These are phyloP conservation scores for Epinotia brunnichana DNA, from an alignment of 2,888 invertebrate genomes.

Conservation along the genomic window DNA sequence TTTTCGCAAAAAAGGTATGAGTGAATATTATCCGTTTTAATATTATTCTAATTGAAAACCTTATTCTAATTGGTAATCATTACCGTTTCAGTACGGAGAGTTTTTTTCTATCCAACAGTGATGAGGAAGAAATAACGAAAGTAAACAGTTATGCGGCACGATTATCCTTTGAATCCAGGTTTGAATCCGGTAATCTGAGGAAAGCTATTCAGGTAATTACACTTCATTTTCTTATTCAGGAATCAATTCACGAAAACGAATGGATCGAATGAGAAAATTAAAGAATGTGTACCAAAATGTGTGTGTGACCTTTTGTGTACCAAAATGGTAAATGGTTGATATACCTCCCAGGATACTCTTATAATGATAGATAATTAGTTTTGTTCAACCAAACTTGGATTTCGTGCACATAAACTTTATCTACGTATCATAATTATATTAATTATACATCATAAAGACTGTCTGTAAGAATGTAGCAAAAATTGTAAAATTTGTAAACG, in stretches of 20 bases:
- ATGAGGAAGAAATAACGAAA: slow-evolving; percentile 79
- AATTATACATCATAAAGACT: too few species aligned
- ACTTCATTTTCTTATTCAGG: neutral
- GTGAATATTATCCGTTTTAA: neutral
- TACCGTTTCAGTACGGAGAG: slow-evolving; percentile 65
- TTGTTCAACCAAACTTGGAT: too few species aligned
- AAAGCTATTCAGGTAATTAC: slow-evolving; percentile 88
- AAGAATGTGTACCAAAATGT: too few species aligned
- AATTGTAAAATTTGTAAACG: slow-evolving; percentile 36
- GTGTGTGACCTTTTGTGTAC: too few species aligned
- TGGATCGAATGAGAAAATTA: too few species aligned
- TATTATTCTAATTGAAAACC: neutral
- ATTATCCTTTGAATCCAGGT: slow-evolving; percentile 91
- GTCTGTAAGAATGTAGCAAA: too few species aligned
- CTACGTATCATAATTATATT: neutral
- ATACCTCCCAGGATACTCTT: too few species aligned
- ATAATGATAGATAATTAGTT: too few species aligned
- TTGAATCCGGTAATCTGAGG: slow-evolving; percentile 93
- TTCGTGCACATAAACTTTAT: neutral
- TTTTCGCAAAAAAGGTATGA: slow-evolving; percentile 63
- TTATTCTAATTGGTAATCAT: neutral
- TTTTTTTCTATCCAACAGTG: slow-evolving; percentile 73
- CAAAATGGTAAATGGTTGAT: too few species aligned
- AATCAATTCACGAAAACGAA: neutral
- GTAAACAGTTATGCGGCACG: slow-evolving; percentile 69